Base-by-base conservation (phyloP, 2,888 invertebrate species). In the Hirtodrosophila confusa region DNA sequence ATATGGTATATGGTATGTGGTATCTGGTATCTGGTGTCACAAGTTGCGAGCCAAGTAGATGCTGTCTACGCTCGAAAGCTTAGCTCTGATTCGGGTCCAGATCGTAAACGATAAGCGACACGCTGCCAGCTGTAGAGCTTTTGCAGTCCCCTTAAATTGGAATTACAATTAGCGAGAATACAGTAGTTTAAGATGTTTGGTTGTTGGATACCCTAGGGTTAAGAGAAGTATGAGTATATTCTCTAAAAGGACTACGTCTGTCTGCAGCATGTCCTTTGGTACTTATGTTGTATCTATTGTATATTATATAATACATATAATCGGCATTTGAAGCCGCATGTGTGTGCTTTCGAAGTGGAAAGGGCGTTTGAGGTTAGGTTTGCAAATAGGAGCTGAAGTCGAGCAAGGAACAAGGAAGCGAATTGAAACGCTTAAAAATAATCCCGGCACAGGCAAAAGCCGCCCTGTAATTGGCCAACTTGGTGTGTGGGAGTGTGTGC, bases 51-150 rank as follows among this genome's bases (percentile, higher is more conserved):
- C 62, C 58, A 35, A 47, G 31, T 37, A 44, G 49, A 64, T 55
- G 48, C 61, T 47, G n/a, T 11, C 62, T 53, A 44, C 35, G 48
- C 43, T 39, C 36, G 4, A 53, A 62, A 57, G 50, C 71, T 51
- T 33, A 57, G 11, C 44, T 35, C 41, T 48, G 61, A 78, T 77
- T 41, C 43, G 41, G 60, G 48, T 64, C 24, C 45, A 70, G 70
- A 84, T 84, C 87, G 74, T 70, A 54, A 80, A 70, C 77, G 80
- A 86, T 80, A 74, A 69, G 57, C 47, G 47, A 48, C 23, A 7
- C 40, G 27, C 53, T 40, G 10, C 37, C 27, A 29, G 39, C 58
- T 56, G 40, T 17, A 11, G 23, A 63, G 72, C 75, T 65, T 63
- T 45, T 27, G 36, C 23, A 35, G 9, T 41, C 37, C 45, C 31